Percentiles rank a stretch among this genome's conserved stretches.
phyloP scores from a whole-genome alignment of 2,888 invertebrate genomes.

The Philhelius pedissequus region DNA sequence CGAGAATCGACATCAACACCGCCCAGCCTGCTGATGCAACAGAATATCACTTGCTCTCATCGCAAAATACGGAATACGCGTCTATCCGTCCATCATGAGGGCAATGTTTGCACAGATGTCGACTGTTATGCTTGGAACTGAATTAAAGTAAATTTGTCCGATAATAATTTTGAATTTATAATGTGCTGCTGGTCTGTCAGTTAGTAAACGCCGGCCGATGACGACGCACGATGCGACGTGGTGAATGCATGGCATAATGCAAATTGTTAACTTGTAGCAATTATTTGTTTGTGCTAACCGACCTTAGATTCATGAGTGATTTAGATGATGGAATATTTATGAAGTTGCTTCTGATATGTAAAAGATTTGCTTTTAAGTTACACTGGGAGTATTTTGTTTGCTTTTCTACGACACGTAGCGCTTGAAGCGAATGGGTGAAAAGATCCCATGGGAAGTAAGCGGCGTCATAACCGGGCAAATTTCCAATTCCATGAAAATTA shows the following conservation, averaged over 20 bases:
- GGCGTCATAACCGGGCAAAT: no score
- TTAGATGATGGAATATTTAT: background rate
- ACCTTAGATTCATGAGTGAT: background rate
- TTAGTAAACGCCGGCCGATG: no score
- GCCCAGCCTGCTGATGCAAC: constrained; percentile 9
- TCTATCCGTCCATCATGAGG: constrained; percentile 30
- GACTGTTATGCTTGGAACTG: constrained; percentile 60
- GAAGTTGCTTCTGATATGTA: no score
- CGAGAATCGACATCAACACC: background rate
- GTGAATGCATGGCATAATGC: constrained; percentile 9
- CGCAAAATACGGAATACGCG: constrained; percentile 4
- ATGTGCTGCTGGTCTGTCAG: constrained; percentile 9
- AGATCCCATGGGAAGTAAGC: no score
- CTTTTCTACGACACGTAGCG: no score
- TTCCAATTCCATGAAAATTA: no score
- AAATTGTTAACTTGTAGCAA: constrained; percentile 34
- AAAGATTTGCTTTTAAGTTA: no score
- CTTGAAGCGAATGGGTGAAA: no score
- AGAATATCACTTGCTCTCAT: constrained; percentile 5
- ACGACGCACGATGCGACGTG: background rate
- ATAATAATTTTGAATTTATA: constrained; percentile 21
- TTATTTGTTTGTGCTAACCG: constrained; percentile 12
- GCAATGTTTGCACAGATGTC: constrained; percentile 65
- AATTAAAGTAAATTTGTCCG: constrained; percentile 49
- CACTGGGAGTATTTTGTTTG: no score